phyloP scores from a whole-genome alignment of 2,888 invertebrate species.

The Cynaeus angustus region DNA sequence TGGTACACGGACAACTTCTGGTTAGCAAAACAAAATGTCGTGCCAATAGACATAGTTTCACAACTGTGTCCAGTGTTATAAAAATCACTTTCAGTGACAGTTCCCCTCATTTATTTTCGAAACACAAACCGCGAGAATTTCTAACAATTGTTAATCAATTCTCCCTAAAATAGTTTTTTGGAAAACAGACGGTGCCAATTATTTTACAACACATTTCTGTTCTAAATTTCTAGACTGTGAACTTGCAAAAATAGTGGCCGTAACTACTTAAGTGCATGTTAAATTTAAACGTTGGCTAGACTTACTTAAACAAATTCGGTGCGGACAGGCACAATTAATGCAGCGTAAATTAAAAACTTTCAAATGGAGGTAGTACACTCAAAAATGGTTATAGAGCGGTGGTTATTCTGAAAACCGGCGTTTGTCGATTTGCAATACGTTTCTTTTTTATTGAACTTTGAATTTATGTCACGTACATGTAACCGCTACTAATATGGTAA shows the following conservation, averaged over 20 bases:
- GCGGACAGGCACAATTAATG: neutral
- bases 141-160: too few relatives aligned
- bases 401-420: neutral
- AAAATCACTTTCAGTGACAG: too few relatives aligned
- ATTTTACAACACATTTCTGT: neutral
- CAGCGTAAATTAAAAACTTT: neutral
- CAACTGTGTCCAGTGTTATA: too few relatives aligned
- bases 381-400: neutral
- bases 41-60: too few relatives aligned
- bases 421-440: neutral
- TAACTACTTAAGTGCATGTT: conserved; percentile 7
- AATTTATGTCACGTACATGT: conserved; percentile 2
- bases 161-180: too few relatives aligned
- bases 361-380: neutral
- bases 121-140: too few relatives aligned
- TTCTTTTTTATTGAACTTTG: neutral
- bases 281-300: conserved; percentile 7
- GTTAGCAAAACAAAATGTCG: neutral
- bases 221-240: neutral
- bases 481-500: conserved; percentile 1
- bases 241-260: neutral
- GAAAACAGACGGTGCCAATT: neutral
- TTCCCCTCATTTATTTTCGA: too few relatives aligned
- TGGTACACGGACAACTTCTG: neutral
- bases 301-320: conserved; percentile 1